phyloP scores from a whole-genome alignment of 2,888 invertebrate genomes.

The Timema podura region DNA sequence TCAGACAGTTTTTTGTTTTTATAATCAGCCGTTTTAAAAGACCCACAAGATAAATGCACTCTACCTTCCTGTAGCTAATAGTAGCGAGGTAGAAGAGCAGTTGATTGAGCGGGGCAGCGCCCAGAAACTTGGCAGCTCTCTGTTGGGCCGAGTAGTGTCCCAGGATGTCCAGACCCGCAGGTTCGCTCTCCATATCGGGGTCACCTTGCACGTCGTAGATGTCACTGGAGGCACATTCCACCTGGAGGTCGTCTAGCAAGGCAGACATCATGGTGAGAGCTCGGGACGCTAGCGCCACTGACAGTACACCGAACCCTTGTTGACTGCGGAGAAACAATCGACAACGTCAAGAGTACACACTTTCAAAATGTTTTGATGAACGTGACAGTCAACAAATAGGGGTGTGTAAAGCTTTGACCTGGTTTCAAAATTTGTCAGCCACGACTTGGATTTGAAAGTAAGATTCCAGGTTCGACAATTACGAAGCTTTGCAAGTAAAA shows the following conservation, averaged over 20 bases:
- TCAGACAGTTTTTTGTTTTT: no score
- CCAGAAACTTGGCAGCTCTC: conserved; percentile 64
- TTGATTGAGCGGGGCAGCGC: conserved; percentile 70
- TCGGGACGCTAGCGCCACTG: conserved; percentile 82
- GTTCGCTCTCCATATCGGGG: conserved; percentile 46
- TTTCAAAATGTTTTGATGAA: no score
- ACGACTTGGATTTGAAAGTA: no score
- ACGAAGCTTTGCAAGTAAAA: no score
- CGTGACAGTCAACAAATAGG: no score
- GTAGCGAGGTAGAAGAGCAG: conserved; percentile 84
- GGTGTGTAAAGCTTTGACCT: no score
- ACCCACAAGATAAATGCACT: no score
- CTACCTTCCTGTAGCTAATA: conserved; percentile 80
- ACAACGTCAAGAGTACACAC: no score
- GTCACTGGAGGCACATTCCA: conserved; percentile 57
- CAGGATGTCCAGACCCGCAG: conserved; percentile 61
- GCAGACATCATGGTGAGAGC: conserved; percentile 73
- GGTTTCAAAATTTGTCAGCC: no score
- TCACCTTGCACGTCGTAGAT: conserved; percentile 31
- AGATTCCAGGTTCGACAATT: no score
- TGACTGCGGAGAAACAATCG: conserved; percentile 50
- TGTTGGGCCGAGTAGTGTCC: conserved; percentile 64
- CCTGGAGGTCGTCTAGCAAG: conserved; percentile 70
- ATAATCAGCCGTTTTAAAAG: no score
- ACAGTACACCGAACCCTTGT: conserved; percentile 84